Conservation (phyloP, 2,797 vertebrate genomes). For the Platalea minor region DNA sequence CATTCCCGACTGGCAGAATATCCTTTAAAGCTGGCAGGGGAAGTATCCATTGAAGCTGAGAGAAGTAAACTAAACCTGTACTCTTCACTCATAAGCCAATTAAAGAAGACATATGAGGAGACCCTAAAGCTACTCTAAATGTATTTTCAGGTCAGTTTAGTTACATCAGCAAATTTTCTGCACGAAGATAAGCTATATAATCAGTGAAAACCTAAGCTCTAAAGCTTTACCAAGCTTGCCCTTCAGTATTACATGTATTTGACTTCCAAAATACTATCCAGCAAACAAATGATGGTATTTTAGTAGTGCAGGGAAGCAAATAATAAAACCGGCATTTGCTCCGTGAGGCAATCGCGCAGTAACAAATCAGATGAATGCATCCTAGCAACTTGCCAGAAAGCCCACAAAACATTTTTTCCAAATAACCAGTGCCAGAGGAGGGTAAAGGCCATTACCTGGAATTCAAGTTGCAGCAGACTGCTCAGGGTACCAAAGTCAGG, state of each 20-base stretch:
- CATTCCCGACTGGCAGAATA: not conserved
- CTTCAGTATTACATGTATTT: not conserved
- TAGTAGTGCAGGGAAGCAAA: not conserved
- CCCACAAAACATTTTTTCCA: not conserved
- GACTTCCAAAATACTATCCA: not conserved
- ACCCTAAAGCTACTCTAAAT: not conserved
- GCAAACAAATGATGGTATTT: not conserved
- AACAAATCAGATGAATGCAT: not conserved
- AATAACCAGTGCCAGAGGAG: not conserved
- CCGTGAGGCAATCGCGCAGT: not conserved
- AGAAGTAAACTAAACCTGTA: not conserved
- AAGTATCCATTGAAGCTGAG: not conserved
- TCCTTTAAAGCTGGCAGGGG: not conserved
- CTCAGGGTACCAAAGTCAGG: not conserved
- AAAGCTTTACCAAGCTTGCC: not conserved
- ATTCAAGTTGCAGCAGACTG: not conserved
- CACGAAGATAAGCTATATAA: not conserved
- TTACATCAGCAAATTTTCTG: not conserved
- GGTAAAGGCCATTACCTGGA: not conserved
- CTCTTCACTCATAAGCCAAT: not conserved
- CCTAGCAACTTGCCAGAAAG: not conserved
- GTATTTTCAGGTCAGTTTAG: not conserved
- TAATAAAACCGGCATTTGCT: not conserved
- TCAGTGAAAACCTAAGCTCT: not conserved
- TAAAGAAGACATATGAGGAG: not conserved